Evolutionary conservation across 2,797 vertebrate genomes (phyloP), one percentile per base, ranked within the genome.

Genomic region (Onychomys torridus): DNA sequence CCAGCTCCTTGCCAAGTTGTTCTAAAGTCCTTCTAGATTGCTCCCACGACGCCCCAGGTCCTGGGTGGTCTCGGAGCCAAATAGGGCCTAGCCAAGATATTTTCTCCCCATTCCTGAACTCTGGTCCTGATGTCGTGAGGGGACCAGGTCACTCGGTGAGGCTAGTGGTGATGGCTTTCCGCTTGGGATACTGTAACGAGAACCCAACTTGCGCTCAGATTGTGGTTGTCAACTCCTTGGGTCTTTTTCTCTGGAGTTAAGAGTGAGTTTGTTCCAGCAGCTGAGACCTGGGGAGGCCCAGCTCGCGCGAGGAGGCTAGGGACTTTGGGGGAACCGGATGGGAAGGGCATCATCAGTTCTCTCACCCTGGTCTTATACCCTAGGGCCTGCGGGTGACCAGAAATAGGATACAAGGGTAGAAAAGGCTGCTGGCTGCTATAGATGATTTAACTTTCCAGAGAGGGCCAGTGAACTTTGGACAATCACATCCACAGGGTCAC

Each of bases 21-120:
- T 81, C 69, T 85, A 78, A 96, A 94, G 89, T 95, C 19, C 76
- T 89, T 91, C 89, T 69, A 91, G 95, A 93, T 92, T 59, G 95
- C 43, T 46, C 77, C 88, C 93, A 27, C 27, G 78, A 93, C 61
- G 77, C 61, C 29, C 10, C 17, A 75, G 75, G 96, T 90, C 93
- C 92, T 98, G 97, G 97, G 97, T 97, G 97, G 97, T 98, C 97
- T 85, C 9, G 2, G 46, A 25, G 81, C 43, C 55, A 9, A 69
- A 27, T 83, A 14, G 19, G 61, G 82, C 78, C 90, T 46, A 90
- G 79, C 63, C 73, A 87, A 87, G 96, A 90, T 97, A 63, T 91
- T 87, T 65, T 76, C 52, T 43, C 40, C 43, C 85, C 93, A 5
- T 95, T 67, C 89, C 97, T 84, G 37, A 89, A 93, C 87, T 90